These are phyloP conservation scores for Eleutherodactylus coqui DNA, from an alignment of 2,797 vertebrate species.

Conservation along the genomic window DNA sequence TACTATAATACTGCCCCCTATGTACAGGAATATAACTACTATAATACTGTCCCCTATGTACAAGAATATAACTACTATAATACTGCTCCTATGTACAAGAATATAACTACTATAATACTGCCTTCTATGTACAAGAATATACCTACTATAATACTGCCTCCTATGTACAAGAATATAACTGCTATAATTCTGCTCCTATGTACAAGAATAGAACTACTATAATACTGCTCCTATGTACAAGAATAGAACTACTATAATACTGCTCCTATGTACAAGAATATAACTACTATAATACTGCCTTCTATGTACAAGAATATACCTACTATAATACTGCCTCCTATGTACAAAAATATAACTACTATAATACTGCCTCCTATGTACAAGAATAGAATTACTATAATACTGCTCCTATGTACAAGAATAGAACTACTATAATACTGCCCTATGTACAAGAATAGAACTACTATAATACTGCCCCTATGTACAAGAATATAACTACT, in stretches of 20 bases:
- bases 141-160: not conserved
- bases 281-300: not conserved
- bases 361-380: too few species aligned
- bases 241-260: slow-evolving; percentile 17
- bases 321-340: too few species aligned
- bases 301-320: too few species aligned
- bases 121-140: not conserved
- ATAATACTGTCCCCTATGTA: slow-evolving; percentile 22
- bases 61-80: too few species aligned
- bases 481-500: too few species aligned
- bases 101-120: slow-evolving; percentile 3
- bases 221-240: slow-evolving; percentile 1
- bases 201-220: slow-evolving; percentile 13
- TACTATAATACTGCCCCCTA: slow-evolving; percentile 9
- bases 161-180: slow-evolving; percentile 4
- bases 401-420: too few species aligned
- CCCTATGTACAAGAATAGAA: too few species aligned
- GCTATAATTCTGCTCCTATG: not conserved
- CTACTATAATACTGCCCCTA: too few species aligned
- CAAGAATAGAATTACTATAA: too few species aligned
- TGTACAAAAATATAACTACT: too few species aligned
- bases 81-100: not conserved
- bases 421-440: too few species aligned
- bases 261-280: not conserved
- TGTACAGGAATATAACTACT: slow-evolving; percentile 6